Conservation (phyloP, 2,113 vertebrate genomes). For the Penelope pileata region DNA sequence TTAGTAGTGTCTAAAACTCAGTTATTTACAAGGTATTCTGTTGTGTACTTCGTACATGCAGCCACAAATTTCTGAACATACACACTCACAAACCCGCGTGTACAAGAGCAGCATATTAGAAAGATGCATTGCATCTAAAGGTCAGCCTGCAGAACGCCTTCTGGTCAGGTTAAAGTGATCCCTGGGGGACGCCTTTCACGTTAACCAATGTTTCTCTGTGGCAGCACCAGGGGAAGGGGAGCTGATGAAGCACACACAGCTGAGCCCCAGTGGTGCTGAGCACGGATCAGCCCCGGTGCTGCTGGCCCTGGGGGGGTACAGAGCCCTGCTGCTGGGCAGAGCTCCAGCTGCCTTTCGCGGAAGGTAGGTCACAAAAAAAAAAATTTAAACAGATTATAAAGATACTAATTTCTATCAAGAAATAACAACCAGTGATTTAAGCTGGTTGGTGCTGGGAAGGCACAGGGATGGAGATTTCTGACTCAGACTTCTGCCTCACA, state of each 20-base stretch:
- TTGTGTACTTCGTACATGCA: background rate
- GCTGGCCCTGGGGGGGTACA: too few relatives aligned
- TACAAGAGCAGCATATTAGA: background rate
- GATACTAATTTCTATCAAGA: background rate
- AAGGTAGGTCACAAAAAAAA: background rate
- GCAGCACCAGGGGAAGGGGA: background rate
- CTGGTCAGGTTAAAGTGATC: background rate
- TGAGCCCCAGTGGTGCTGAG: background rate
- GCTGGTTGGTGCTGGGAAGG: background rate
- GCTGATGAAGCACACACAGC: background rate
- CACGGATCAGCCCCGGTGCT: background rate
- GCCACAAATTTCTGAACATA: background rate
- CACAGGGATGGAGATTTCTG: background rate
- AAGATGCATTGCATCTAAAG: background rate
- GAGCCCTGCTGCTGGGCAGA: too few relatives aligned
- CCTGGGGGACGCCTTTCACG: slow-evolving; percentile 35
- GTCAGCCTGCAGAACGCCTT: background rate
- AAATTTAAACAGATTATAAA: too few relatives aligned
- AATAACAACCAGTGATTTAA: background rate
- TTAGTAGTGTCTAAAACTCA: background rate
- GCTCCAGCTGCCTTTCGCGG: background rate
- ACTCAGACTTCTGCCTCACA: background rate
- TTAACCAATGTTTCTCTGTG: background rate
- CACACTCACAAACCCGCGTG: background rate
- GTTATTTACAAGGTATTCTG: background rate